A percentile compares a stretch with the other conserved stretches of the same genome.
phyloP scores from a whole-genome alignment of 2,797 vertebrate genomes.

The Basileuterus tristriatus region DNA sequence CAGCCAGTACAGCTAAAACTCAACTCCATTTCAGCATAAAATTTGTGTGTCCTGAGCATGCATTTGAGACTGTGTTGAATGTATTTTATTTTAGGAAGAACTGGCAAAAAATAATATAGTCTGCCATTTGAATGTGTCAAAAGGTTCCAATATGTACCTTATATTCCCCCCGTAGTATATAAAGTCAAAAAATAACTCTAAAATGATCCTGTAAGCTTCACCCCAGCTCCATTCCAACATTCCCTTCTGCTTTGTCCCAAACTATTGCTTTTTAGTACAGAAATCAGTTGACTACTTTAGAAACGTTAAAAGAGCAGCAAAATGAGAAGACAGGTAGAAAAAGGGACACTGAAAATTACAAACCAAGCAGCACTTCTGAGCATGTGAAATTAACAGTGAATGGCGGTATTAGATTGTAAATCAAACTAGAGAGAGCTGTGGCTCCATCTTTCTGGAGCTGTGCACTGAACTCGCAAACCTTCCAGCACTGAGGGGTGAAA shows the following conservation, averaged over 20 bases:
- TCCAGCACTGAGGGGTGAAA: neutral
- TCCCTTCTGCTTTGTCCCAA: neutral
- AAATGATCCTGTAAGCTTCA: neutral
- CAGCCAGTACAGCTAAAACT: neutral
- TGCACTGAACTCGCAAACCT: neutral
- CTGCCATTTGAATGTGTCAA: neutral
- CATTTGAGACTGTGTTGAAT: neutral
- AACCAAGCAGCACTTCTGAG: neutral
- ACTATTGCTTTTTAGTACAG: neutral
- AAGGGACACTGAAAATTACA: neutral
- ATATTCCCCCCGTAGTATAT: rapidly evolving
- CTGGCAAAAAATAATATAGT: neutral
- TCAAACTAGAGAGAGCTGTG: neutral
- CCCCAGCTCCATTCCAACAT: neutral
- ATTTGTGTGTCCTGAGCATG: neutral
- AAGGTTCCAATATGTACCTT: neutral
- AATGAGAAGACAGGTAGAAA: neutral
- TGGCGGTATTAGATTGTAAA: neutral
- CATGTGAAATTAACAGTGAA: neutral
- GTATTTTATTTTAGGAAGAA: neutral
- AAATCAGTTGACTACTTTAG: neutral
- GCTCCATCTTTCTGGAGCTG: neutral
- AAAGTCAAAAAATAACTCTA: neutral
- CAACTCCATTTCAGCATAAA: neutral
- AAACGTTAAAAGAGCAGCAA: neutral